These are phyloP conservation scores for Sarcophaga bullata DNA, from an alignment of 1,140 invertebrate genomes.

Conservation along the genomic window DNA sequence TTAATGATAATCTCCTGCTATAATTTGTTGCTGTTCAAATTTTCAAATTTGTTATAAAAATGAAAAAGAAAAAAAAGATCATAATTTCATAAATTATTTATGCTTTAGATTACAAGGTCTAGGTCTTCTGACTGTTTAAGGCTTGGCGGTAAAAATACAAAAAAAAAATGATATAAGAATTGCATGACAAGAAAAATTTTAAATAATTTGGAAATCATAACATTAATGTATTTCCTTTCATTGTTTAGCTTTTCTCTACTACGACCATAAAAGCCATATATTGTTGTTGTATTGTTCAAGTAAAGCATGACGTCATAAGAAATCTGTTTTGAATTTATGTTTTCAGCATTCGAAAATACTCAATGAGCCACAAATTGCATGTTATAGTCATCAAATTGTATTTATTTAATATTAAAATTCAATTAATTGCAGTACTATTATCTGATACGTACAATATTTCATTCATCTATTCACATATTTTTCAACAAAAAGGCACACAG, in stretches of 20 bases:
- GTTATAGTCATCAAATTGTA: background rate
- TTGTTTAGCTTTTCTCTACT: background rate
- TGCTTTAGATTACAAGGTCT: slow-evolving; percentile 1
- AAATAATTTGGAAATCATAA: background rate
- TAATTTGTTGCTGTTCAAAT: too few species aligned
- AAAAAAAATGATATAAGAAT: background rate
- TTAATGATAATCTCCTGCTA: too few species aligned
- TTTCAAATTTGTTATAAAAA: too few species aligned
- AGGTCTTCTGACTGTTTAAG: background rate
- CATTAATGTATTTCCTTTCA: background rate
- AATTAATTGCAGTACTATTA: background rate
- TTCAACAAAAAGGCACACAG: too few species aligned
- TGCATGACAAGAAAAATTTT: background rate
- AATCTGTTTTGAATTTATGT: background rate
- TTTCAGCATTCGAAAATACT: background rate
- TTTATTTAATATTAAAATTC: background rate
- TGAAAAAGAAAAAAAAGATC: too few species aligned
- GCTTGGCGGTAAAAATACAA: background rate
- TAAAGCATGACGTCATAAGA: background rate
- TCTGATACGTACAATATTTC: too few species aligned
- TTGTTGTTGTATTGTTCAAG: background rate
- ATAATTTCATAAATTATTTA: background rate
- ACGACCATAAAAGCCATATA: background rate
- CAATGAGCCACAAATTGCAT: background rate
- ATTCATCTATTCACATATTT: too few species aligned